Conservation (phyloP, 2,888 invertebrate species). For the Hemithea aestivaria region DNA sequence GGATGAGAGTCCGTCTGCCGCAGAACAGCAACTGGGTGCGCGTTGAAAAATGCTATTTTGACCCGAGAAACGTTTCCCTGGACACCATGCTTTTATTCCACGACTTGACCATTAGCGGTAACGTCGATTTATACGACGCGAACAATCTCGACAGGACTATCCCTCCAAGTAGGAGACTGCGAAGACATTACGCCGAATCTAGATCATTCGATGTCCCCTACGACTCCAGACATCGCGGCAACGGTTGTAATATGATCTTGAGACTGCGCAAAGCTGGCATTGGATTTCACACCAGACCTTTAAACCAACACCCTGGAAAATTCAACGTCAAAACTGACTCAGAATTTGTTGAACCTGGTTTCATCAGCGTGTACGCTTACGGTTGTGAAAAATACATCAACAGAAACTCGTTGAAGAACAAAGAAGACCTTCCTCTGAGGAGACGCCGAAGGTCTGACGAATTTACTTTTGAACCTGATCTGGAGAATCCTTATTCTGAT, state of each 20-base stretch:
- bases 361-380: slow-evolving; percentile 91
- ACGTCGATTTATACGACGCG: slow-evolving; percentile 80
- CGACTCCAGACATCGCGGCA: slow-evolving; percentile 53
- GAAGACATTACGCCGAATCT: slow-evolving; percentile 64
- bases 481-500: slow-evolving; percentile 41
- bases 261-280: slow-evolving; percentile 87
- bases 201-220: slow-evolving; percentile 48
- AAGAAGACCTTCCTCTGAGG: slow-evolving; percentile 56
- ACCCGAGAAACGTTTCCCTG: slow-evolving; percentile 85
- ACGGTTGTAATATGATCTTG: slow-evolving; percentile 88
- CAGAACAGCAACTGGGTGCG: slow-evolving; percentile 83
- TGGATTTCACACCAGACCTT: slow-evolving; percentile 86
- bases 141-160: slow-evolving; percentile 59
- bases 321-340: slow-evolving; percentile 89
- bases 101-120: slow-evolving; percentile 88
- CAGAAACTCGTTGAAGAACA: slow-evolving; percentile 60
- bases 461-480: slow-evolving; percentile 59
- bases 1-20: slow-evolving; percentile 84
- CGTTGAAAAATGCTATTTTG: slow-evolving; percentile 87
- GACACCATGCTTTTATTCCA: slow-evolving; percentile 88
- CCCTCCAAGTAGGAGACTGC: slow-evolving; percentile 46
- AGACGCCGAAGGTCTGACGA: slow-evolving; percentile 61
- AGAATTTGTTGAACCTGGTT: slow-evolving; percentile 90
- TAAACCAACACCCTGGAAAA: slow-evolving; percentile 83
- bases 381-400: slow-evolving; percentile 84